Conservation (phyloP, 2,113 vertebrate genomes). For the Ammodytes marinus region DNA sequence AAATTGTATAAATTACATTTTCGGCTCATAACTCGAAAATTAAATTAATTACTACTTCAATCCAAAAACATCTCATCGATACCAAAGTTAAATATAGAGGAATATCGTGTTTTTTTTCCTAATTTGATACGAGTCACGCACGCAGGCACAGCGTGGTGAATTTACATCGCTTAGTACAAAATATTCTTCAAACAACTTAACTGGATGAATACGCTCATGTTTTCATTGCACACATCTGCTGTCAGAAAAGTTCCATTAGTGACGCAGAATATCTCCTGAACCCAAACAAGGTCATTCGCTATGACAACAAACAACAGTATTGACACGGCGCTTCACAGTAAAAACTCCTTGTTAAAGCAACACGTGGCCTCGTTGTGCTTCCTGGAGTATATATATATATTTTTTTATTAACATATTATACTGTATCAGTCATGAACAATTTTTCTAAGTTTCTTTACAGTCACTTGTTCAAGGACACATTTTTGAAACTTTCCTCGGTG, state of each 20-base stretch:
- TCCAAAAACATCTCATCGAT: not conserved
- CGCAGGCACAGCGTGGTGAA: not conserved
- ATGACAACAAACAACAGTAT: slow-evolving; percentile 16
- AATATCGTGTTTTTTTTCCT: not conserved
- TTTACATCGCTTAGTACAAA: slow-evolving; percentile 20
- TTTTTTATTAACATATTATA: not conserved
- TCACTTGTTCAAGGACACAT: not conserved
- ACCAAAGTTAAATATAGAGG: not conserved
- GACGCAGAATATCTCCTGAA: slow-evolving; percentile 30
- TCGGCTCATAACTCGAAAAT: not conserved
- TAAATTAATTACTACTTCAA: not conserved
- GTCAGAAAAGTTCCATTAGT: slow-evolving; percentile 33
- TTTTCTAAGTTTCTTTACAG: not conserved
- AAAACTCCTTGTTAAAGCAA: not conserved
- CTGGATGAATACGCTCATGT: slow-evolving; percentile 18
- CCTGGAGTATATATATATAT: not conserved
- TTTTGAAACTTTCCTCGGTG: not conserved
- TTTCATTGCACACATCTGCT: slow-evolving; percentile 18
- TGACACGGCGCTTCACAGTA: not conserved
- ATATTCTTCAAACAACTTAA: slow-evolving; percentile 31
- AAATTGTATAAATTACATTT: no score
- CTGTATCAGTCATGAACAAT: not conserved
- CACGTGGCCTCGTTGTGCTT: not conserved
- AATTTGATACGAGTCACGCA: not conserved
- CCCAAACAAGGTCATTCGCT: slow-evolving; percentile 21